A percentile compares a stretch with the other conserved stretches of the same genome.
Conservation (phyloP, 2,113 vertebrate genomes). For the Uropsilus gracilis region DNA sequence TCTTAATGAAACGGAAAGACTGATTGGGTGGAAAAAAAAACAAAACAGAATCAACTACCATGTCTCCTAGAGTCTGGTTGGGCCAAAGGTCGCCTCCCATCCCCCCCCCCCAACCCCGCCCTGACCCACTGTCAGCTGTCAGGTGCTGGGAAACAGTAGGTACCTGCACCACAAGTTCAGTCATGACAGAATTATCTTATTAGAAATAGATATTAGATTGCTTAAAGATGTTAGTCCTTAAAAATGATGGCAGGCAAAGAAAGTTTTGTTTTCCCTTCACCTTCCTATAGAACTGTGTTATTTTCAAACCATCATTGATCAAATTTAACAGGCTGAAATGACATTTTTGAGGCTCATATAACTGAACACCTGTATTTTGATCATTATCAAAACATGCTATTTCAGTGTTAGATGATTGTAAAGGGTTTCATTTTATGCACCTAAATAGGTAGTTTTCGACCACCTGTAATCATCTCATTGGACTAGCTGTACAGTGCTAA, state of each 20-base stretch:
- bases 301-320: not conserved
- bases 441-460: not conserved
- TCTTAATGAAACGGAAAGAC: constrained; percentile 57
- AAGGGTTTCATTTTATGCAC: not conserved
- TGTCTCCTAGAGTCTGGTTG: not conserved
- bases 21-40: not conserved
- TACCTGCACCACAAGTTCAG: not conserved
- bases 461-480: not conserved
- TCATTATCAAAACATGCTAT: not conserved
- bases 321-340: not conserved
- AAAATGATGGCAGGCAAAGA: not conserved
- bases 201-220: not conserved
- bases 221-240: not conserved
- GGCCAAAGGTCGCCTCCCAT: constrained; percentile 39
- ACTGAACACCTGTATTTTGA: not conserved
- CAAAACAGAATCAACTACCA: constrained; percentile 23
- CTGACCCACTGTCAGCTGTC: too few species aligned
- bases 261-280: not conserved
- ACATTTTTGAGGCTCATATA: not conserved
- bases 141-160: not conserved
- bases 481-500: not conserved
- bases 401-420: not conserved
- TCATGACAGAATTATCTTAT: not conserved
- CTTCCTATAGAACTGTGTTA: not conserved
- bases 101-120: too few species aligned